Base-by-base conservation (phyloP, 2,797 vertebrate genomes). In the Leucoraja ocellata region DNA sequence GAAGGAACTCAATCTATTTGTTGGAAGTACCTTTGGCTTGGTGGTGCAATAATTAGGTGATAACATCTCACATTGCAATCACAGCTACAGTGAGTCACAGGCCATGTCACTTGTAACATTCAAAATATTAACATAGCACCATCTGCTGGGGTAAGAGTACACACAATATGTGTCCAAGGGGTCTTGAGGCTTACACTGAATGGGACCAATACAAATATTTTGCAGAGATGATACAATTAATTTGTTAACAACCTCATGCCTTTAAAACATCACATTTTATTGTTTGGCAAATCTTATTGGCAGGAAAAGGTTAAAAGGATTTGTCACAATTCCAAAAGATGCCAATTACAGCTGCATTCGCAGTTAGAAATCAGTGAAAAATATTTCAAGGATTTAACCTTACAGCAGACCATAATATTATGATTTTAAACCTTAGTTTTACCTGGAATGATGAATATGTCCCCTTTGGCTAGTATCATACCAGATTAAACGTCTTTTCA, bases 361-460 rank as follows among this genome's bases (percentile, higher is more conserved):
- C 83, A 88, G 28, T 18, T 88, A 8, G n/a, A 65, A 88, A 88
- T 88, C 84, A 88, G 58, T 88, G 14, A 14, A 8, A 46, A 65
- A 14, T 32, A 68, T 65, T 88, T 88, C 63, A 36, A 32, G 13
- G 28, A 65, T 36, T 65, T 68, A 61, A 88, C 28, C 63, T 65
- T n/a, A 46, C 46, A 68, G 84, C n/a, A 65, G 68, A 65, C 84
- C 61, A 88, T 88, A 88, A 88, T 88, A 88, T 88, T 88, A 9
- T 36, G 84, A 65, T 28, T 65, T 21, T 63, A 36, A 68, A 65
- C 58, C 61, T 88, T 81, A 65, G 58, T 88, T 65, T 88, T 84
- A 5, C 81, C 36, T 61, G 84, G 61, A 58, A 88, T 63, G 84
- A 2, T 61, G 16, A 13, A 65, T 16, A 25, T 71, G 86, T 90